These are phyloP conservation scores for Drosophila neutralis DNA, from an alignment of 2,888 invertebrate species.

Conservation along the genomic window DNA sequence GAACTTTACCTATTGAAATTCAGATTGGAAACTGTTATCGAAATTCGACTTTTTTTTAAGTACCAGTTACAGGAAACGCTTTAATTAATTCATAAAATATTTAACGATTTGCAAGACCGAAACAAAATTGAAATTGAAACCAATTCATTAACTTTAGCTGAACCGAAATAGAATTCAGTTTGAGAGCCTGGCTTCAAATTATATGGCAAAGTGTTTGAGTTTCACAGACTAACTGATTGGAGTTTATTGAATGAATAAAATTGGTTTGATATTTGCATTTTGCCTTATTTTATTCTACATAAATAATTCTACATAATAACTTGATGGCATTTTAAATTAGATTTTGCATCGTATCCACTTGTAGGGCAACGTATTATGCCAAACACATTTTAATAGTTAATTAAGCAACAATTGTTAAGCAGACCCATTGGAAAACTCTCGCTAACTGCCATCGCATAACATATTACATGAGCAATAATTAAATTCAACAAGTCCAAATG, in stretches of 20 bases:
- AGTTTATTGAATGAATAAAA: background rate
- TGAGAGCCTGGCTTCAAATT: background rate
- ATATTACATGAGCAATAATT: slow-evolving; percentile 16
- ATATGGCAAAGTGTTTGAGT: background rate
- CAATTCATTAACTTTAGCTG: background rate
- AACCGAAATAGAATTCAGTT: background rate
- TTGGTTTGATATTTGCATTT: background rate
- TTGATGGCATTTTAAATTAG: background rate
- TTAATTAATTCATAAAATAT: background rate
- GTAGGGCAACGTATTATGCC: slow-evolving; percentile 5
- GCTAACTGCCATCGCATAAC: slow-evolving; percentile 24
- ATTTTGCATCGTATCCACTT: background rate
- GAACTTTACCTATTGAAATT: background rate
- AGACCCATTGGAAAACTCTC: slow-evolving; percentile 26
- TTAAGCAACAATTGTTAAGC: slow-evolving; percentile 38
- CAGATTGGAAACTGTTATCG: background rate
- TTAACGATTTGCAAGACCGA: background rate
- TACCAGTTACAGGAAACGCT: background rate
- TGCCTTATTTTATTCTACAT: background rate
- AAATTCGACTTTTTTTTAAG: background rate
- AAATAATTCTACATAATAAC: background rate
- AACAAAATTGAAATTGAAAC: background rate
- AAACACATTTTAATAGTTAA: slow-evolving; percentile 39
- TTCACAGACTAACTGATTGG: background rate
- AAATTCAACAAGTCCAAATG: slow-evolving; percentile 4